Conservation (phyloP, 2,888 invertebrate genomes). For the Callyntrura guangdongensis region DNA sequence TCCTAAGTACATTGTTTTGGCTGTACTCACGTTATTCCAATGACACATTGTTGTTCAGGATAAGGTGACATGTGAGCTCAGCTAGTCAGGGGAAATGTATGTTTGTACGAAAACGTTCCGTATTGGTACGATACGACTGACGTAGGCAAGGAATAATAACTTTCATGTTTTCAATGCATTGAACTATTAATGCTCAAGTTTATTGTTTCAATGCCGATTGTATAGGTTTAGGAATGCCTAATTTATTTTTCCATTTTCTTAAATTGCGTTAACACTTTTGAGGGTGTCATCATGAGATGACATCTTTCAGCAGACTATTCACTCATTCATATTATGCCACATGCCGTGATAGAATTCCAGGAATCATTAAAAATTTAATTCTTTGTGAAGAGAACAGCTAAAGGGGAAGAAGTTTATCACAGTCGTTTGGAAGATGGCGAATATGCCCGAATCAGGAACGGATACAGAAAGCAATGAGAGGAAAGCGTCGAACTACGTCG, state of each 20-base stretch:
- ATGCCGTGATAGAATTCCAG: neutral
- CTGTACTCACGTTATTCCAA: too few relatives aligned
- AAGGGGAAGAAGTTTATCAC: neutral
- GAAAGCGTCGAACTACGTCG: conserved; percentile 2
- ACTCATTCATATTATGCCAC: neutral
- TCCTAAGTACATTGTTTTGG: neutral
- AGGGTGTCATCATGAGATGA: neutral
- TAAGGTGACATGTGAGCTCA: too few relatives aligned
- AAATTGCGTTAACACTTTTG: neutral
- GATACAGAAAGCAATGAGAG: conserved; percentile 15
- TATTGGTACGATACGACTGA: too few relatives aligned
- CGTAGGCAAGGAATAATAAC: too few relatives aligned
- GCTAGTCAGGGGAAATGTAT: too few relatives aligned
- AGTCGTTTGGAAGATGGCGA: conserved; percentile 13
- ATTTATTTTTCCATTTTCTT: neutral
- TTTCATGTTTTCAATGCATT: too few relatives aligned
- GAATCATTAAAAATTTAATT: neutral
- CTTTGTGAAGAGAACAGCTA: neutral
- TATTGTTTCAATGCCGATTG: neutral
- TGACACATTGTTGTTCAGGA: too few relatives aligned
- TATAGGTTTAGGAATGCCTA: neutral
- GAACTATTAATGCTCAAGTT: neutral
- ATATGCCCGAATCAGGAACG: conserved; percentile 24
- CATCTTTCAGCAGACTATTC: neutral
- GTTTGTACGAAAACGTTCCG: too few relatives aligned